These are phyloP conservation scores for Speoplatyrhinus poulsoni DNA, from an alignment of 2,113 vertebrate genomes.

Conservation along the genomic window DNA sequence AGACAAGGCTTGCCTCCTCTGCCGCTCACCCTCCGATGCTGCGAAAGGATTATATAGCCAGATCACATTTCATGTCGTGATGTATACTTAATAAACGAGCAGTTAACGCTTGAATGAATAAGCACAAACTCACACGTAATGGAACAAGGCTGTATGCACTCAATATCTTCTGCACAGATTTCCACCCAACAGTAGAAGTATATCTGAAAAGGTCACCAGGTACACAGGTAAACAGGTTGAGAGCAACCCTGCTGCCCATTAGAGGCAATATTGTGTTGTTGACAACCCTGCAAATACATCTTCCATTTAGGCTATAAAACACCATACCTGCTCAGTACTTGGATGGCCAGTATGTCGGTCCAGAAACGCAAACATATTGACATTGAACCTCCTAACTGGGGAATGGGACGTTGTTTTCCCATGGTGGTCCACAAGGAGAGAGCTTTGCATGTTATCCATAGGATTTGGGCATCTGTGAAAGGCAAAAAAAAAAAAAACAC, in stretches of 20 bases:
- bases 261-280: neutral
- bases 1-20: slow-evolving; percentile 33
- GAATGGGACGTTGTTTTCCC: slow-evolving; percentile 48
- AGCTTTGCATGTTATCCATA: slow-evolving; percentile 63
- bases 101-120: neutral
- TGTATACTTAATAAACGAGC: neutral
- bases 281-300: neutral
- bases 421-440: slow-evolving; percentile 47
- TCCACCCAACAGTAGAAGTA: slow-evolving; percentile 77
- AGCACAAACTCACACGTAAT: slow-evolving; percentile 52
- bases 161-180: slow-evolving; percentile 52
- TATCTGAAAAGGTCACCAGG: slow-evolving; percentile 45
- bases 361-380: slow-evolving; percentile 71
- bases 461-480: slow-evolving; percentile 66
- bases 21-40: slow-evolving; percentile 54
- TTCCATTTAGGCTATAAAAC: neutral
- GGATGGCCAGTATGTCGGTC: slow-evolving; percentile 58
- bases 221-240: neutral
- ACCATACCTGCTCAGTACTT: slow-evolving; percentile 60
- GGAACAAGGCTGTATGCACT: slow-evolving; percentile 60
- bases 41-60: neutral
- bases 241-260: neutral
- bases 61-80: neutral
- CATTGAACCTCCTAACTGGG: slow-evolving; percentile 67
- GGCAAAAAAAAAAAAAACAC: neutral